Percentiles rank a stretch among this genome's conserved stretches.
phyloP scores from a whole-genome alignment of 1,140 invertebrate genomes.

The Agraylea sexmaculata region DNA sequence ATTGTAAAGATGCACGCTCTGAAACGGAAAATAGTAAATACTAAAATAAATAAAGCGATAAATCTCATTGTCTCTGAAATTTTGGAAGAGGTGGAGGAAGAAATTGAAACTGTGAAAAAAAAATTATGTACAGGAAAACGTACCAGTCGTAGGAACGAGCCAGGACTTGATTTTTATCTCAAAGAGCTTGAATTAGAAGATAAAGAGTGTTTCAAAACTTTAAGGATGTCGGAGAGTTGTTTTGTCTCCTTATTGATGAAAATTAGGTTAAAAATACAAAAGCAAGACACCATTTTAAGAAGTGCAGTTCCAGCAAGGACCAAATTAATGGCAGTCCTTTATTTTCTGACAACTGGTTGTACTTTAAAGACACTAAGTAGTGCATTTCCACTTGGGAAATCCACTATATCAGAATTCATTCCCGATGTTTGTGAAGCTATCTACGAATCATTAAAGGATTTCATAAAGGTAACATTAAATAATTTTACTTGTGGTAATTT shows the following conservation, averaged over 20 bases:
- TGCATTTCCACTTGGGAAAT: slow-evolving; percentile 13
- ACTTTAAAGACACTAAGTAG: slow-evolving; percentile 17
- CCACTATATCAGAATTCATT: slow-evolving; percentile 11
- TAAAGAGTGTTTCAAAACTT: too few species aligned
- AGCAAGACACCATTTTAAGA: slow-evolving; percentile 17
- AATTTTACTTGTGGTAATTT: too few species aligned
- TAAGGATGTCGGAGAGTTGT: too few species aligned
- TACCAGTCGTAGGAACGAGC: too few species aligned
- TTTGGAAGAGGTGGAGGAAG: slow-evolving; percentile 16
- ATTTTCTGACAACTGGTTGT: slow-evolving; percentile 21
- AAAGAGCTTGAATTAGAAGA: too few species aligned
- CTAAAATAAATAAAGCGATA: slow-evolving; percentile 17
- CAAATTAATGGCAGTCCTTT: slow-evolving; percentile 21
- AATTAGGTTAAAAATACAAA: slow-evolving; percentile 17
- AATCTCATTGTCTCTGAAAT: slow-evolving; percentile 13
- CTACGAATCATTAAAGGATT: slow-evolving; percentile 16
- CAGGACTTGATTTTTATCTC: too few species aligned
- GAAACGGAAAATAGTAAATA: too few species aligned
- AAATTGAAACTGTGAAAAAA: slow-evolving; percentile 16
- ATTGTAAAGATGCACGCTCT: too few species aligned
- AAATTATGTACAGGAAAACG: slow-evolving; percentile 16
- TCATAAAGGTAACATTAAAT: slow-evolving; percentile 19
- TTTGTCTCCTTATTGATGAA: too few species aligned
- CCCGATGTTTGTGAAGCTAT: slow-evolving; percentile 11
- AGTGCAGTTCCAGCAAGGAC: slow-evolving; percentile 20